Base-by-base conservation (phyloP, 2,888 invertebrate species). In the Ferdinandea cuprea region DNA sequence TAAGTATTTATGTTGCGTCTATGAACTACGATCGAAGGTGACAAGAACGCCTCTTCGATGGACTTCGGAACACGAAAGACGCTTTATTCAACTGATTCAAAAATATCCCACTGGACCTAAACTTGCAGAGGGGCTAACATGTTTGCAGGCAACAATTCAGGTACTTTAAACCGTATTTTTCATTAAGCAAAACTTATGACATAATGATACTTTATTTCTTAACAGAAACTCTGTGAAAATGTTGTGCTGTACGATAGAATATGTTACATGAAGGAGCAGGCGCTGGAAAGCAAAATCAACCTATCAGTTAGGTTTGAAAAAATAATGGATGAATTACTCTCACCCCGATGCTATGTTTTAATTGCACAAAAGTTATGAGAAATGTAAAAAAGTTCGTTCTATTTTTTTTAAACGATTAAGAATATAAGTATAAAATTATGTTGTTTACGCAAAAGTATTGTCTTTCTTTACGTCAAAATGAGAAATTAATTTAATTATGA, bases 271-370 rank as follows among this genome's bases (percentile, higher is more conserved):
- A 58, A 89, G 52, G 91, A 91, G 48, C 54, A 72, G 17, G 87
- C 89, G 9, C 88, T 88, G 46, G 88, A 89, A 56, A 87, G 87
- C n/a, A 89, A 91, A 15, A 65, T 91, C 86, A 89, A 87, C 86
- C 87, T 88, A 87, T 88, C 87, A 54, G 93, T 89, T 89, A 90
- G 89, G 58, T 92, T 92, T 85, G 92, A 92, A 86, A 93, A 93
- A 89, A 92, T 95, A 76, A 92, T 94, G 77, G 91, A 94, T 88
- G 93, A 93, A 85, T 89, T 89, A 71, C 89, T 93, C 85, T 95
- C 95, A n/a, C 94, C 95, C 0, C 92, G 94, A 86, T 94, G 94
- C 89, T 91, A 92, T 86, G 94, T 93, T 35, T 89, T 94, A 83
- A 87, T 94, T 85, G 93, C 93, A 68, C 89, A 89, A 87, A 94